A percentile compares a stretch with the other conserved stretches of the same genome.
Evolutionary conservation across 2,888 invertebrate genomes (phyloP).

Genomic region (Corythucha ciliata): DNA sequence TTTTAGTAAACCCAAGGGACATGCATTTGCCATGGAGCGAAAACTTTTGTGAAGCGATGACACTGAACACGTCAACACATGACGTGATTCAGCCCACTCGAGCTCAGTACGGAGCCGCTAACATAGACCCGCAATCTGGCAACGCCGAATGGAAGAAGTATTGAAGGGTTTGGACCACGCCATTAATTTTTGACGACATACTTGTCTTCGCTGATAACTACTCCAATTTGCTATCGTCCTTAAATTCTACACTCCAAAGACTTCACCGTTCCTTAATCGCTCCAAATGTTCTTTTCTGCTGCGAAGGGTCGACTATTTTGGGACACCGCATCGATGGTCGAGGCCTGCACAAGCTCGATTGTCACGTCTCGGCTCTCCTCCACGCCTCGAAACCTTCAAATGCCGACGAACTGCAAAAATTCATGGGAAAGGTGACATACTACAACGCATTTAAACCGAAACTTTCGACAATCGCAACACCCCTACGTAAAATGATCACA

Average conservation of each 20-base stretch:
- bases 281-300: slow-evolving; percentile 17
- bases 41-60: slow-evolving; percentile 21
- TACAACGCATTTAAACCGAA: slow-evolving; percentile 3
- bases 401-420: neutral
- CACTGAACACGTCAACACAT: slow-evolving; percentile 3
- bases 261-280: too few relatives aligned
- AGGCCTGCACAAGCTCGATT: neutral
- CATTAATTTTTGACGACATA: too few relatives aligned
- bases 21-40: slow-evolving; percentile 21
- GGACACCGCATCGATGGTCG: slow-evolving; percentile 11
- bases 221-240: too few relatives aligned
- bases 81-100: slow-evolving; percentile 14
- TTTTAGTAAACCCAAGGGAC: too few relatives aligned
- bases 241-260: too few relatives aligned
- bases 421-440: neutral
- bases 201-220: too few relatives aligned
- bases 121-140: slow-evolving; percentile 31
- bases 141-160: slow-evolving; percentile 21
- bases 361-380: neutral
- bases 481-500: neutral
- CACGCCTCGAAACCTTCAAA: neutral
- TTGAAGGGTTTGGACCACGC: too few relatives aligned
- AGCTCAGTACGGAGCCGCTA: slow-evolving; percentile 23
- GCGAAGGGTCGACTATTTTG: slow-evolving; percentile 9
- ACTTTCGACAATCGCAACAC: neutral